A percentile compares a stretch with the other conserved stretches of the same genome.
Conservation (phyloP, 2,113 vertebrate species). For the Diphyllodes magnificus region DNA sequence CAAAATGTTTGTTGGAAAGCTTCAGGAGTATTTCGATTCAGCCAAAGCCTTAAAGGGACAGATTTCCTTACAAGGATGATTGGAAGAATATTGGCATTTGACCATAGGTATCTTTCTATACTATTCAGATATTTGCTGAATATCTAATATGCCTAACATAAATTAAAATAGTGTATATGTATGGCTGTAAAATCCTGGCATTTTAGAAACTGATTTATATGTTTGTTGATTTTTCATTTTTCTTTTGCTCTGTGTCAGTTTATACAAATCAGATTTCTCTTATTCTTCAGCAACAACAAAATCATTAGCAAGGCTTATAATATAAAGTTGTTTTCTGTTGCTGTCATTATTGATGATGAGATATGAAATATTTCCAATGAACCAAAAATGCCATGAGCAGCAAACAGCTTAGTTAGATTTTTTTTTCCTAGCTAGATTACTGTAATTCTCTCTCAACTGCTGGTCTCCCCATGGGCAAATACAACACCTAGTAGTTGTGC, state of each 20-base stretch:
- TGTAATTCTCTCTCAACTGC: slow-evolving; percentile 24
- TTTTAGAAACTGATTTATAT: background rate
- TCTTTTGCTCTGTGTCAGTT: background rate
- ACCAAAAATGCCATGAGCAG: slow-evolving; percentile 20
- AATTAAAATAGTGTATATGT: background rate
- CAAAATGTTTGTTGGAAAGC: background rate
- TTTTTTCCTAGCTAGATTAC: background rate
- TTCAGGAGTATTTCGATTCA: background rate
- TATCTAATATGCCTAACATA: background rate
- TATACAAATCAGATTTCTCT: background rate
- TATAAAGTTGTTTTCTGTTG: slow-evolving; percentile 12
- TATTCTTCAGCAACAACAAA: slow-evolving; percentile 15
- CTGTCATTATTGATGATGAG: slow-evolving; percentile 21
- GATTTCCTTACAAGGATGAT: background rate
- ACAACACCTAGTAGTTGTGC: background rate
- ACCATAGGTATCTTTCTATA: background rate
- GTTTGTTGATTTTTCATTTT: background rate
- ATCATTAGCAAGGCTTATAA: slow-evolving; percentile 18
- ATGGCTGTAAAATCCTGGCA: background rate
- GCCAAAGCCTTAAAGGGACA: background rate
- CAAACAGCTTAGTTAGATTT: background rate
- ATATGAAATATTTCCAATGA: slow-evolving; percentile 39
- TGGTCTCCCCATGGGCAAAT: slow-evolving; percentile 20
- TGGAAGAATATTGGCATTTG: background rate
- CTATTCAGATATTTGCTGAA: background rate